Base-by-base conservation (phyloP, 2,797 vertebrate genomes). In the Bradypus variegatus region DNA sequence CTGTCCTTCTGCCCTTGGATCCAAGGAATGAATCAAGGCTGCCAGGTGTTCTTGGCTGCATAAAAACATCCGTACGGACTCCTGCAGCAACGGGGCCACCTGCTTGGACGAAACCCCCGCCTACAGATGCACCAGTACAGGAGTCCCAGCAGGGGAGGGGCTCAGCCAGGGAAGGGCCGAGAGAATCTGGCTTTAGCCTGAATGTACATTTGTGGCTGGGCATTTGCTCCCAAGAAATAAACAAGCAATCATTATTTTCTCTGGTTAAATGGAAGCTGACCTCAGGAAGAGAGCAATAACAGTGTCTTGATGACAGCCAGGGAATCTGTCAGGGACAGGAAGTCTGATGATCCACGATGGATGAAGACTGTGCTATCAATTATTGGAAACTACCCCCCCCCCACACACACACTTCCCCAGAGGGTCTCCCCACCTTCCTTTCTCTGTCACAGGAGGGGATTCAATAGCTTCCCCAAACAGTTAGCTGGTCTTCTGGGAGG, bases 181-280 rank as follows among this genome's bases (percentile, higher is more conserved):
- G 16, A 8, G 50, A 76, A 72, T 16, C 48, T 78, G 86, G 76
- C 38, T 69, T 31, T 29, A 75, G 78, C 50, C 89, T 79, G 69
- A 65, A 73, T 58, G 88, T 79, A 77, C 3, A 0, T 84, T 84
- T n/a, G 76, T 69, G 60, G 73, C 87, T 69, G 58, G 38, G 53
- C 33, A 81, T 69, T 94, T 93, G 69, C 75, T 73, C 82, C 88
- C 48, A 70, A 60, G 70, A 81, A 92, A 95, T 92, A 89, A 90
- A 92, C 60, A 94, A 89, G 89, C 91, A 92, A 89, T 93, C 92
- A 78, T 94, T 86, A 88, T 90, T 84, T 93, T 91, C 90, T 93
- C 80, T 15, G 48, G 80, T 73, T 90, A 91, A 91, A 72, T 81
- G 73, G 77, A 95, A 91, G 88, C 67, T 85, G 86, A 82, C 86